Evolutionary conservation across 2,888 invertebrate species (phyloP), one percentile per base, ranked within the genome.

Genomic region (Tridacna crocea): DNA sequence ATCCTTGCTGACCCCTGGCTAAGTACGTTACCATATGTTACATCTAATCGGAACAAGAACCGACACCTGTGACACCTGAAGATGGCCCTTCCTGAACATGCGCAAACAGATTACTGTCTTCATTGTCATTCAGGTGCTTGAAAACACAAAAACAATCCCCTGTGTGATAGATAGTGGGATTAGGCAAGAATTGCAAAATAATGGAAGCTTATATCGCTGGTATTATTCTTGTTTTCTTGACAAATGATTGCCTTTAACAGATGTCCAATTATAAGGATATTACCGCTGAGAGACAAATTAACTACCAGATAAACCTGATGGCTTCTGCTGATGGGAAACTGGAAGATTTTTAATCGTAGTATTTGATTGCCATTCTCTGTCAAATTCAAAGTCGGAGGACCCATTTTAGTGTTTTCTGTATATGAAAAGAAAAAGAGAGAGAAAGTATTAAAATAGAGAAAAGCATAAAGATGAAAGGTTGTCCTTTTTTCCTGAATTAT

Each of bases 21-120:
- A 70, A 70, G 70, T 60, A 68, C 65, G 66, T 84, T 84, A 82
- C 84, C 84, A 84, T 84, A 84, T 84, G 84, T 84, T 84, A 81
- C 84, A 75, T 79, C 68, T 24, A 68, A 63, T 73, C 55, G 22
- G 46, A 27, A 22, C 24, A n/a, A 24, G 48, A 24, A 19, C 24
- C 47, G 76, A 61, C 70, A 77, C 58, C 55, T 47, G 61, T 76
- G 77, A 81, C 84, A 84, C 79, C 84, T 84, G 84, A 70, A 70
- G 75, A 48, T 51, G 75, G 76, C 76, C 66, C 73, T 74, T 79
- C 46, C 27, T 27, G 46, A 73, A 79, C 79, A 82, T 70, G 70
- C 70, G 51, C 77, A 77, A 81, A 84, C 27, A 73, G 84, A 81
- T 84, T 84, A 84, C 60, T 81, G 79, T 84, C 84, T 66, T 77